Evolutionary conservation across 2,113 vertebrate species (phyloP), one percentile per base, ranked within the genome.

Genomic region (Odobenus rosmarus): DNA sequence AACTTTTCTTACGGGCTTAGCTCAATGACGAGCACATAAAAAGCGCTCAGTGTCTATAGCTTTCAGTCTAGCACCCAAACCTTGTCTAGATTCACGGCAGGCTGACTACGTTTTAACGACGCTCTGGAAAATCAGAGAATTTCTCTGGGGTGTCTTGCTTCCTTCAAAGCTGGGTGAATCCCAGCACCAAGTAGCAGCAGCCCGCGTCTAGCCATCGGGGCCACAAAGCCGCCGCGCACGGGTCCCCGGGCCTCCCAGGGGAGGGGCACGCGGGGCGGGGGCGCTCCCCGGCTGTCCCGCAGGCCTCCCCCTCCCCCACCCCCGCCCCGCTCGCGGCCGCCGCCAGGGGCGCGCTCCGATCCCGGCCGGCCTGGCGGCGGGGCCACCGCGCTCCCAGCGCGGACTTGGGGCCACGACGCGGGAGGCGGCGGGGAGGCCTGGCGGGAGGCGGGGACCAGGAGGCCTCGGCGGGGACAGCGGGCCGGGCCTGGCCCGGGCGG

Each of bases 161-260:
- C 19, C 74, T 49, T 51, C 42, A 28, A 77, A 33, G 46, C 16
- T 18, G 26, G 28, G 9, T 77, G 46, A 49, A 33, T 31, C 74
- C 39, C 28, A 51, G 26, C 28, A 26, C 74, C 76, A 31, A 16
- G 46, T 3, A 19, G 28, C 15, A 51, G 42, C 46, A 76, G 72
- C 74, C 26, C 28, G 12, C 16, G 42, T 15, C 71, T 26, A 42
- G 39, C 72, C 72, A 46, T 24, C 1, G 23, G 42, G 39, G 3
- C 14, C 8, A 6, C 28, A 11, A 31, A 18, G 8, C 7, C 15
- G 9, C 42, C 28, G 7, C 4, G 42, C 8, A 1, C 8, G 8
- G 26, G 46, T 49, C 1, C 72, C 14, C 46, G 5, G 12, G 42
- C 26, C 42, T 51, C 74, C 72, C 7, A 1, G 8, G 74, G 26